Percentiles rank a stretch among this genome's conserved stretches.
These are phyloP conservation scores for Catagonus wagneri DNA, from an alignment of 2,113 vertebrate species.

Conservation along the genomic window DNA sequence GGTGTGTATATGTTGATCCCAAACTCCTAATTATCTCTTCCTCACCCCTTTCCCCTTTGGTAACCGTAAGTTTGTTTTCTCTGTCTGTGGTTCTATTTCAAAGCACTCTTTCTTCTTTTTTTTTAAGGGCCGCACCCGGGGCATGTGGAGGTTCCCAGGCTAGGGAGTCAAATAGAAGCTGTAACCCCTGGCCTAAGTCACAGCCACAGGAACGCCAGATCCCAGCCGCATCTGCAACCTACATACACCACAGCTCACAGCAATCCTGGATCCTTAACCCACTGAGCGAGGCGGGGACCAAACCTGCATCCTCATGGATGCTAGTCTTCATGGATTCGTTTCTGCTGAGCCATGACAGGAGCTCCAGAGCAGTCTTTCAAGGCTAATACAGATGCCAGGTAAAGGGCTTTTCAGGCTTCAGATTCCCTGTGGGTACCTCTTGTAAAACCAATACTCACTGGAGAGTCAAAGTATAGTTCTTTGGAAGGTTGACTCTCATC, in stretches of 20 bases:
- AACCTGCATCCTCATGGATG: too few species aligned
- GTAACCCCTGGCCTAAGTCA: too few species aligned
- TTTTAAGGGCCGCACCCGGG: too few species aligned
- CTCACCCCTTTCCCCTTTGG: background rate
- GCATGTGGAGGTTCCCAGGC: too few species aligned
- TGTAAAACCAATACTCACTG: background rate
- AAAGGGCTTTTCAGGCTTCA: background rate
- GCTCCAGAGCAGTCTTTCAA: background rate
- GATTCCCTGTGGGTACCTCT: background rate
- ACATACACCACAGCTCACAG: too few species aligned
- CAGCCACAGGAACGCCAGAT: too few species aligned
- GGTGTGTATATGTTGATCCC: background rate
- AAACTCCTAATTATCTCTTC: background rate
- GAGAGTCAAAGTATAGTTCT: background rate
- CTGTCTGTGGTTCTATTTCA: background rate
- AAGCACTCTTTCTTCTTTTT: background rate
- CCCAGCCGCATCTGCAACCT: too few species aligned
- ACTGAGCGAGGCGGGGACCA: too few species aligned
- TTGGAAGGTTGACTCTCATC: background rate
- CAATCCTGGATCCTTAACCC: too few species aligned
- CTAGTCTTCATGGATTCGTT: too few species aligned
- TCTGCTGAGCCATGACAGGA: too few species aligned
- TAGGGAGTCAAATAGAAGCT: too few species aligned
- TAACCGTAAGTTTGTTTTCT: background rate
- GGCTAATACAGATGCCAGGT: background rate